These are phyloP conservation scores for Patella vulgata DNA, from an alignment of 1,140 invertebrate genomes.

Conservation along the genomic window DNA sequence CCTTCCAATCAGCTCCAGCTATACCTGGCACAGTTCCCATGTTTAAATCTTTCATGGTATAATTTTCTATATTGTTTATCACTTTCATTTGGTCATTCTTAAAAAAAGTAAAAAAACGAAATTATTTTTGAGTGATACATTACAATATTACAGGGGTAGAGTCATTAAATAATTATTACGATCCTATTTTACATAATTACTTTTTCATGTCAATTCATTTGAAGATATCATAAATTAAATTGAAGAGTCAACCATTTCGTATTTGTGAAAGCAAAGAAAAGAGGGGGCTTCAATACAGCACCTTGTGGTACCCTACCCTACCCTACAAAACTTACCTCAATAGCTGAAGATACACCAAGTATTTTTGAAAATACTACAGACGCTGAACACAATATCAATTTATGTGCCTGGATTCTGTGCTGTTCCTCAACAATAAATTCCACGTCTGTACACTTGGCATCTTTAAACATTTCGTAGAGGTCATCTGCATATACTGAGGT, in stretches of 20 bases:
- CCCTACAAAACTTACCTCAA: conserved; percentile 32
- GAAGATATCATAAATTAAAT: no score
- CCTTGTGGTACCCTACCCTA: no score
- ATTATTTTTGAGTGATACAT: no score
- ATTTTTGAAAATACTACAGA: conserved; percentile 51
- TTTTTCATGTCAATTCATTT: no score
- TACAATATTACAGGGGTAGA: no score
- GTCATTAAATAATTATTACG: no score
- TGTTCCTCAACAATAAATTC: conserved; percentile 45
- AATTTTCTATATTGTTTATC: conserved; percentile 41
- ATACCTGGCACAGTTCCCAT: conserved; percentile 48
- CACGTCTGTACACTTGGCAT: conserved; percentile 51
- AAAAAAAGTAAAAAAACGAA: conserved; percentile 17
- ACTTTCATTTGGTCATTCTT: conserved; percentile 48
- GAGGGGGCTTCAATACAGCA: no score
- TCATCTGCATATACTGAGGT: conserved; percentile 55
- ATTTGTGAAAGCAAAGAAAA: no score
- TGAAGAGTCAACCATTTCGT: no score
- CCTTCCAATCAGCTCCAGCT: conserved; percentile 30
- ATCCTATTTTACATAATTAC: no score
- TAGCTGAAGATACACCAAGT: conserved; percentile 29
- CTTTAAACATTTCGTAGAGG: conserved; percentile 49
- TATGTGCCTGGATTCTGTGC: conserved; percentile 48
- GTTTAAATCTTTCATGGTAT: conserved; percentile 42
- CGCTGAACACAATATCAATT: conserved; percentile 49